phyloP scores from a whole-genome alignment of 2,888 invertebrate genomes.

The Catocala nupta region DNA sequence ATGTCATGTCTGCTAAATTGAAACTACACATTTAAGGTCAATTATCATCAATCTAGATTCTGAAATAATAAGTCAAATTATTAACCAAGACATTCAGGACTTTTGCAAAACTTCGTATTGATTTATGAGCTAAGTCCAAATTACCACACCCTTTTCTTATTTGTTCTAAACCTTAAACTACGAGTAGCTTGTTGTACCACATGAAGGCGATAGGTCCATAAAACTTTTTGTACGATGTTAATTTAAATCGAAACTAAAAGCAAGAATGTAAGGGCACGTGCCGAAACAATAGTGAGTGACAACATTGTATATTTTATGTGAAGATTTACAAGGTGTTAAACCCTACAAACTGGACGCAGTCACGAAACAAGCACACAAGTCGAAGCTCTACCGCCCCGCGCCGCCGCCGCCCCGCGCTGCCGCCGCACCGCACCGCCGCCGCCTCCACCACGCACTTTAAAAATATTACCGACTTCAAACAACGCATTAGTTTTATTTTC shows the following conservation, averaged over 20 bases:
- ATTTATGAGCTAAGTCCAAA: too few species aligned
- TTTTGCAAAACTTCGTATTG: too few species aligned
- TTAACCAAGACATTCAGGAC: too few species aligned
- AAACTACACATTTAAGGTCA: too few species aligned
- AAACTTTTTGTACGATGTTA: constrained; percentile 42
- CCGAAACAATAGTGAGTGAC: constrained; percentile 60
- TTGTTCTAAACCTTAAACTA: too few species aligned
- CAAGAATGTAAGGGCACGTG: constrained; percentile 59
- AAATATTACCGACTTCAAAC: constrained; percentile 37
- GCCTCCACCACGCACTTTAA: constrained; percentile 30
- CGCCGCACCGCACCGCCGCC: too few species aligned
- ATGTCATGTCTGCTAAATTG: too few species aligned
- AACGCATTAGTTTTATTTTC: constrained; percentile 15
- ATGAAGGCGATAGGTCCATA: constrained; percentile 13
- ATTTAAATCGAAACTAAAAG: constrained; percentile 58
- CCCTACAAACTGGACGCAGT: constrained; percentile 65
- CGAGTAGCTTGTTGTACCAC: neutral
- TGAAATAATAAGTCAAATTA: too few species aligned
- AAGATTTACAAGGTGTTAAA: constrained; percentile 82
- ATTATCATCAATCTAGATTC: too few species aligned
- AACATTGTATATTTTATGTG: constrained; percentile 82
- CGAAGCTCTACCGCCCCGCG: constrained; percentile 11
- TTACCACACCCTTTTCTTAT: too few species aligned
- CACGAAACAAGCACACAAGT: constrained; percentile 65
- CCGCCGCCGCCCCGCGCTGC: too few species aligned